phyloP scores from a whole-genome alignment of 2,113 vertebrate genomes.

The Platichthys stellatus region DNA sequence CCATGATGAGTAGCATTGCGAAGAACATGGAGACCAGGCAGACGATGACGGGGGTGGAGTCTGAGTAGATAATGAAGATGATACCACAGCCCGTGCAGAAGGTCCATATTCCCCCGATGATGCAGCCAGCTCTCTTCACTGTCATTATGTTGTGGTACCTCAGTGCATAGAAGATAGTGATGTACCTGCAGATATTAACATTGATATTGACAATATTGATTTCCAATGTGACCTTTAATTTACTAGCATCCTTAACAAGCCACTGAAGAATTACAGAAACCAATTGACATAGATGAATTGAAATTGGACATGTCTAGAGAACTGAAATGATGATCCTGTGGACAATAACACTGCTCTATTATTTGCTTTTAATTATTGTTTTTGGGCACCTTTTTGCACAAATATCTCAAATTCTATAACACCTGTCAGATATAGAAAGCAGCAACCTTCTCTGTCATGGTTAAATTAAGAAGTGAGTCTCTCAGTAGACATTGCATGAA shows the following conservation, averaged over 20 bases:
- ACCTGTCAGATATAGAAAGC: no score
- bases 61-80: constrained; percentile 94
- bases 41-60: constrained; percentile 90
- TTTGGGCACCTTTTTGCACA: no score
- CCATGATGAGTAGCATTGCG: constrained; percentile 93
- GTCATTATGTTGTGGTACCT: constrained; percentile 97
- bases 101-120: constrained; percentile 92
- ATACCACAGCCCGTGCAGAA: constrained; percentile 94
- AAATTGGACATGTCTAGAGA: neutral
- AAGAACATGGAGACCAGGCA: constrained; percentile 97
- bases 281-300: neutral
- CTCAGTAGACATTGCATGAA: no score
- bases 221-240: neutral
- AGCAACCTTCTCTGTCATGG: no score
- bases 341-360: no score
- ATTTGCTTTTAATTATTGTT: no score
- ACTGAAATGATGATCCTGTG: neutral
- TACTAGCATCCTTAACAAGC: neutral
- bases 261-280: neutral
- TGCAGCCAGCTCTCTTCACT: constrained; percentile 82
- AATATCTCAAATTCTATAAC: no score
- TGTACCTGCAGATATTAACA: constrained; percentile 73
- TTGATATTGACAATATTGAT: neutral
- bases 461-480: no score
- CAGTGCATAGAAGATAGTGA: constrained; percentile 95